Evolutionary conservation across 2,797 vertebrate genomes (phyloP).

Genomic region (Sus cebifrons): DNA sequence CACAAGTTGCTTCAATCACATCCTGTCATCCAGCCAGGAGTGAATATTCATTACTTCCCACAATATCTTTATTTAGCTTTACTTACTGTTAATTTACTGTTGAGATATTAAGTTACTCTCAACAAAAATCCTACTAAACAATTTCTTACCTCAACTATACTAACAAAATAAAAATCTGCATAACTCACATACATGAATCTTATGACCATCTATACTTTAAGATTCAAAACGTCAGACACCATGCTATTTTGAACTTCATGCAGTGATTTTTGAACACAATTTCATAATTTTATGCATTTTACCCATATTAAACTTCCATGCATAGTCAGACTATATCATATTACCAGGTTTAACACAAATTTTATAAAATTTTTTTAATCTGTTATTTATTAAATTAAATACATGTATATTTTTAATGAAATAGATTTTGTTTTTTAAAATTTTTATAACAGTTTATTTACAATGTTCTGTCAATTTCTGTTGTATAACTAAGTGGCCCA

Average conservation of each 20-base stretch:
- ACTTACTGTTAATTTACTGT: background rate
- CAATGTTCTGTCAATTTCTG: too few relatives aligned
- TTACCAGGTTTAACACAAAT: background rate
- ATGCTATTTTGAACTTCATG: background rate
- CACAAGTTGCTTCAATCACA: background rate
- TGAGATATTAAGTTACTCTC: background rate
- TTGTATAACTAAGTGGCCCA: too few relatives aligned
- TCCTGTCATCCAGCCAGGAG: background rate
- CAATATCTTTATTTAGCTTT: background rate
- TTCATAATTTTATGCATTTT: background rate
- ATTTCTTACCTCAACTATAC: background rate
- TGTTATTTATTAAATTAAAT: background rate
- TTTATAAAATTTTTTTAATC: conserved; percentile 1
- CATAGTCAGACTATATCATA: background rate
- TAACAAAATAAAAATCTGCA: background rate
- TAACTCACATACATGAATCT: background rate
- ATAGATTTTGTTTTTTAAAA: background rate
- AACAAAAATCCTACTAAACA: background rate
- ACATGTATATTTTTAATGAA: background rate
- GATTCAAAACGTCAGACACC: background rate
- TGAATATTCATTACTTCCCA: background rate
- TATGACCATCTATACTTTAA: background rate
- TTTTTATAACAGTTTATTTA: too few relatives aligned
- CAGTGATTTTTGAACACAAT: background rate
- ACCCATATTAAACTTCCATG: background rate